Evolutionary conservation across 2,888 invertebrate species (phyloP).

Genomic region (Apodemia zela): DNA sequence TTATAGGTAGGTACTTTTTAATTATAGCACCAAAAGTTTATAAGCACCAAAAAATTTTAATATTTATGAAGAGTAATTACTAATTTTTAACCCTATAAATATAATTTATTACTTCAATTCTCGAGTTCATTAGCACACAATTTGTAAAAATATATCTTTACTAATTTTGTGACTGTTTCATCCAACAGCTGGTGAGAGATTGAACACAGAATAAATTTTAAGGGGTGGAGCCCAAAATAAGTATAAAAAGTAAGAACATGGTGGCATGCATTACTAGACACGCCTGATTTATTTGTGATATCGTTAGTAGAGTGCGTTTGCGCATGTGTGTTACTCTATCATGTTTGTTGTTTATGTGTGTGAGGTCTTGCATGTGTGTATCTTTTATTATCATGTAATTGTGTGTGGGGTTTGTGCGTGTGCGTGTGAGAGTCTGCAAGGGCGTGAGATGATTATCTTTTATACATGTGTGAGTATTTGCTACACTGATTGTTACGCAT

Average conservation of each 20-base stretch:
- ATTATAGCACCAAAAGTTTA: not conserved
- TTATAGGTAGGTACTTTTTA: too few species aligned
- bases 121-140: not conserved
- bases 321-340: not conserved
- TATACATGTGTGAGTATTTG: not conserved
- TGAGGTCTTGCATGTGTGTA: too few species aligned
- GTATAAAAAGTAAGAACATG: slow-evolving; percentile 46
- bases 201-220: slow-evolving; percentile 38
- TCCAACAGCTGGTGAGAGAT: slow-evolving; percentile 45
- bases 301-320: slow-evolving; percentile 26
- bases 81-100: not conserved
- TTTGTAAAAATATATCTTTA: not conserved
- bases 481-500: not conserved
- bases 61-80: not conserved
- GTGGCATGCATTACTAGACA: slow-evolving; percentile 50
- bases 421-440: too few species aligned
- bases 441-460: too few species aligned
- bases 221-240: slow-evolving; percentile 54
- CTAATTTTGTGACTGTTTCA: slow-evolving; percentile 33
- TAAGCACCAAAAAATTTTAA: not conserved
- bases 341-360: too few species aligned
- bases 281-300: slow-evolving; percentile 70
- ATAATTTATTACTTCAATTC: not conserved
- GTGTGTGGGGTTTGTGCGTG: too few species aligned
- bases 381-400: too few species aligned